phyloP scores from a whole-genome alignment of 2,888 invertebrate species.

The Chironomus riparius region DNA sequence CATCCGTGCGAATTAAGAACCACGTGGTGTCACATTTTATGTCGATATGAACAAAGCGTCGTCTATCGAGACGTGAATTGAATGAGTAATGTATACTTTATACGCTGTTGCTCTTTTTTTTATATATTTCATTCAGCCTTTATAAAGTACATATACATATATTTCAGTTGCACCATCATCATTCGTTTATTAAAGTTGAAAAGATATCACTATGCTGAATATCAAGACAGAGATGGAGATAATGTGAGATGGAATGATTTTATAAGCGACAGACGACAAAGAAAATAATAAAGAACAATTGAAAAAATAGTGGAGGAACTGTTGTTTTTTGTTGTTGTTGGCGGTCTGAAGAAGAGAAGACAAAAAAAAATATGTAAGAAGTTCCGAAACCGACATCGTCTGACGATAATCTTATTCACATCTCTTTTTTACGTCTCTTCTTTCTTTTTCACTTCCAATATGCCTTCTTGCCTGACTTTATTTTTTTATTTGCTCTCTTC shows the following conservation, averaged over 20 bases:
- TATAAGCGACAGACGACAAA: neutral
- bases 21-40: slow-evolving; percentile 6
- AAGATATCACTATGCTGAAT: neutral
- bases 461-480: neutral
- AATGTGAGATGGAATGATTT: no score
- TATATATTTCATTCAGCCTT: neutral
- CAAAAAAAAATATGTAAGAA: neutral
- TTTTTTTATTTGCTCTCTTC: no score
- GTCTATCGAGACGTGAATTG: slow-evolving; percentile 7
- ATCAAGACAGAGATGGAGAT: no score
- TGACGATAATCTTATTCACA: neutral
- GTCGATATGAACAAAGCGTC: neutral
- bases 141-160: neutral
- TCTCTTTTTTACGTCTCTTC: neutral
- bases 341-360: neutral
- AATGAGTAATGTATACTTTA: neutral
- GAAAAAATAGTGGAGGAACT: neutral
- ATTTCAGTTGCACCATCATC: neutral
- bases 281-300: neutral
- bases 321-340: neutral
- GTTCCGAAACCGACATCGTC: neutral
- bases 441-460: neutral
- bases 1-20: slow-evolving; percentile 13
- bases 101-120: neutral
- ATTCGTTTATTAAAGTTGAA: neutral